Evolutionary conservation across 2,888 invertebrate genomes (phyloP), one percentile per base, ranked within the genome.

Genomic region (Drosophila stalkeri): DNA sequence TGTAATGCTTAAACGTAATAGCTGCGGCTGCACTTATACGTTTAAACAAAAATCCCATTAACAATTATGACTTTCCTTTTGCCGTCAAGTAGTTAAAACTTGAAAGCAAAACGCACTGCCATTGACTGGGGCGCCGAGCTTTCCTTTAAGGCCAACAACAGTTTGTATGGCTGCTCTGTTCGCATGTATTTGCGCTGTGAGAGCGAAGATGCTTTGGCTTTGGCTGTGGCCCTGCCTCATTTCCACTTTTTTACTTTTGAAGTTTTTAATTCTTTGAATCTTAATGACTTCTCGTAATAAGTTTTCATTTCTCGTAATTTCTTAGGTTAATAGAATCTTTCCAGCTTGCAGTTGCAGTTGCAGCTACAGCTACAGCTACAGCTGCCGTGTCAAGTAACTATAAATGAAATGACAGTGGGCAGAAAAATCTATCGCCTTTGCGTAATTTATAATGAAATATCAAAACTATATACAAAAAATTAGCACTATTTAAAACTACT

Each of bases 281-380:
- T 91, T 92, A 92, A 91, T 91, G 90, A 92, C 92, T 91, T 92
- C 91, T 91, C 91, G 90, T 91, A 91, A 91, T 91, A 91, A 92
- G 88, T 92, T 91, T 91, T 91, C 90, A 90, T 91, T 91, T 90
- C 89, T 87, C 86, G 83, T 90, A 91, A 90, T 87, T 91, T 91
- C 82, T 85, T 84, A 81, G 89, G 89, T 90, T 91, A 88, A 90
- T 90, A 84, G 89, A 89, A 87, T 84, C 89, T 85, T 81, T 75
- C 49, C 75, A 77, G 75, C 74, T 77, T 77, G 51, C 72, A 72
- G 75, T 78, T 64, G 55, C 65, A 70, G 64, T 62, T 64, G 64
- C 57, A 70, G 64, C 64, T 64, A 7, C 16, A 39, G 37, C 16
- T 37, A 16, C 37, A 16, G 39, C 16, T 39, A n/a, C 41, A 70